A percentile compares a stretch with the other conserved stretches of the same genome.
Evolutionary conservation across 2,113 vertebrate species (phyloP).

Genomic region (Octodon degus): DNA sequence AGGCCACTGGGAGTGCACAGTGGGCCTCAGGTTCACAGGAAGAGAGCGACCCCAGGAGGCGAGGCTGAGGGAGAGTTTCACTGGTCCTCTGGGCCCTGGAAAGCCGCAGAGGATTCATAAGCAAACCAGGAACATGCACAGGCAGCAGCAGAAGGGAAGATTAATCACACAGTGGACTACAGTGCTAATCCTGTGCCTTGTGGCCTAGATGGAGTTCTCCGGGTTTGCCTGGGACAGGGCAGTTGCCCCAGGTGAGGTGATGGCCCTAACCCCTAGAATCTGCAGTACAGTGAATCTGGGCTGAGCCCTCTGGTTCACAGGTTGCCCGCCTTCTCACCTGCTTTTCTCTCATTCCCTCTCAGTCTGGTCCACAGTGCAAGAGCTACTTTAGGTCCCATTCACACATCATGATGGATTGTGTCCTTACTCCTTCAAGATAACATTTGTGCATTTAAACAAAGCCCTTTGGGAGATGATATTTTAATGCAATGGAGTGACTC

Average conservation of each 20-base stretch:
- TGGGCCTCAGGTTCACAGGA: not conserved
- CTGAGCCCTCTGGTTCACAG: not conserved
- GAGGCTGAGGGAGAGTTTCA: not conserved
- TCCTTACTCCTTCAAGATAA: not conserved
- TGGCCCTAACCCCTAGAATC: not conserved
- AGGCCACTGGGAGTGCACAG: not conserved
- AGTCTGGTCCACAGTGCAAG: not conserved
- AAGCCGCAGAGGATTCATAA: not conserved
- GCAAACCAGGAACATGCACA: not conserved
- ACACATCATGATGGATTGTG: too few species aligned
- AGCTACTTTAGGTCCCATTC: too few species aligned
- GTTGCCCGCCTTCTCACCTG: too few species aligned
- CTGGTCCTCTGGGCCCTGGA: not conserved
- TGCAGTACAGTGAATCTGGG: fast-evolving
- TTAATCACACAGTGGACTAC: not conserved
- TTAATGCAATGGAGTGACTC: not conserved
- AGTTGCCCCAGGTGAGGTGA: not conserved
- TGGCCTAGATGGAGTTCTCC: not conserved
- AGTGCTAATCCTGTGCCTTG: fast-evolving
- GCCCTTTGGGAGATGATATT: not conserved
- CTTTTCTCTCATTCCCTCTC: not conserved
- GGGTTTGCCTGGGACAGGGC: not conserved
- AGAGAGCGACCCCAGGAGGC: not conserved
- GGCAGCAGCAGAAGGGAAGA: not conserved
- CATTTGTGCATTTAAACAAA: constrained; percentile 32